Evolutionary conservation across 2,888 invertebrate genomes (phyloP).

Genomic region (Rotaria sp.): DNA sequence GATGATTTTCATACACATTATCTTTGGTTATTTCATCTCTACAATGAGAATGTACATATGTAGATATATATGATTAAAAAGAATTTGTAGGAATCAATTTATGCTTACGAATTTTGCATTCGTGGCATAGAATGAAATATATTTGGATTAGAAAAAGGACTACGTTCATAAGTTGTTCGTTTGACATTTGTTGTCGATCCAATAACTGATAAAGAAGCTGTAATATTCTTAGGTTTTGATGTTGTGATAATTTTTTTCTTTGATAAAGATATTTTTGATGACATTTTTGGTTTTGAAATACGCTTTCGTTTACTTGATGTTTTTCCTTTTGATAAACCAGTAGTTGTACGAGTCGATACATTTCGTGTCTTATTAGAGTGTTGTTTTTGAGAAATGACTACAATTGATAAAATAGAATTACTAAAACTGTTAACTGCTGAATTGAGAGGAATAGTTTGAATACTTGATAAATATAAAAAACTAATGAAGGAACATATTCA

Average conservation of each 20-base stretch:
- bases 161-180: neutral
- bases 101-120: neutral
- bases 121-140: neutral
- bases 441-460: no score
- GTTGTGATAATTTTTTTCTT: neutral
- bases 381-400: neutral
- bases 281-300: neutral
- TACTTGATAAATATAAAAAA: no score
- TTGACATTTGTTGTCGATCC: neutral
- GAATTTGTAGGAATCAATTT: neutral
- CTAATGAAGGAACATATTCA: no score
- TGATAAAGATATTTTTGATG: neutral
- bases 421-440: no score
- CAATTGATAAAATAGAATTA: neutral
- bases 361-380: no score
- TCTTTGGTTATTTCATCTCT: neutral
- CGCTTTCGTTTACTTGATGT: neutral
- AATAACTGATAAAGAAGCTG: no score
- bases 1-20: neutral
- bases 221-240: neutral
- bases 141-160: neutral
- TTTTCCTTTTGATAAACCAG: neutral
- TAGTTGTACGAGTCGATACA: no score
- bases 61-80: no score
- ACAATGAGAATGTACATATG: neutral